phyloP scores from a whole-genome alignment of 2,113 vertebrate species.

The Monopterus albus region DNA sequence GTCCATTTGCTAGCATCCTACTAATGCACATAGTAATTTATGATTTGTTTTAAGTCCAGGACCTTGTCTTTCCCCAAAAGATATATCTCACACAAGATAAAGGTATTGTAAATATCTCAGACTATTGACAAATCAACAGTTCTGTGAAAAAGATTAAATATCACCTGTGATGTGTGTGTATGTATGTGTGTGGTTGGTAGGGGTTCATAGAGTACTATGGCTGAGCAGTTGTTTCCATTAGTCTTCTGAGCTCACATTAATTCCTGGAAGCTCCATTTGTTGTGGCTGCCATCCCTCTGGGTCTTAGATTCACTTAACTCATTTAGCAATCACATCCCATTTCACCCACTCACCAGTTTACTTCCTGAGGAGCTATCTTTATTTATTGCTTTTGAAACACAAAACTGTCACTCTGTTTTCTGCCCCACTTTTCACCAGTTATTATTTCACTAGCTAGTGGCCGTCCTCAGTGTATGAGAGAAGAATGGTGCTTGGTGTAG shows the following conservation, averaged over 20 bases:
- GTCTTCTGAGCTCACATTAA: conserved; percentile 29
- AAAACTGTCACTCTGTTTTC: too few relatives aligned
- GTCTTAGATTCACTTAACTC: conserved; percentile 19
- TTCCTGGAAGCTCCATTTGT: conserved; percentile 33
- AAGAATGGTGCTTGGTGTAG: too few relatives aligned
- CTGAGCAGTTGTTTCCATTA: conserved; percentile 32
- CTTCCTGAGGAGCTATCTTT: neutral
- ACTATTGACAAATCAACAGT: conserved; percentile 2
- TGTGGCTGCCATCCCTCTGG: neutral
- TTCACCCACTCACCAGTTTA: neutral
- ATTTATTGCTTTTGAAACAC: conserved; percentile 5
- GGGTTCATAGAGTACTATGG: conserved; percentile 14
- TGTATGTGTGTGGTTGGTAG: too few relatives aligned
- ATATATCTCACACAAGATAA: too few relatives aligned
- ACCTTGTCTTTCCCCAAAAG: too few relatives aligned
- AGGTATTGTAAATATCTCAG: too few relatives aligned
- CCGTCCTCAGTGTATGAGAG: too few relatives aligned
- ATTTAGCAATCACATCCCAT: neutral
- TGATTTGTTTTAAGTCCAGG: too few relatives aligned
- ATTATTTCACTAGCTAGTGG: too few relatives aligned
- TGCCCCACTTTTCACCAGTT: too few relatives aligned
- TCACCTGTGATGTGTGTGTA: neutral
- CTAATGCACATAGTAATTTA: too few relatives aligned
- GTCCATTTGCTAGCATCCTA: too few relatives aligned
- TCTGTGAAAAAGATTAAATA: conserved; percentile 22